A percentile compares a stretch with the other conserved stretches of the same genome.
Conservation (phyloP, 2,113 vertebrate species). For the Cepphus grylle region DNA sequence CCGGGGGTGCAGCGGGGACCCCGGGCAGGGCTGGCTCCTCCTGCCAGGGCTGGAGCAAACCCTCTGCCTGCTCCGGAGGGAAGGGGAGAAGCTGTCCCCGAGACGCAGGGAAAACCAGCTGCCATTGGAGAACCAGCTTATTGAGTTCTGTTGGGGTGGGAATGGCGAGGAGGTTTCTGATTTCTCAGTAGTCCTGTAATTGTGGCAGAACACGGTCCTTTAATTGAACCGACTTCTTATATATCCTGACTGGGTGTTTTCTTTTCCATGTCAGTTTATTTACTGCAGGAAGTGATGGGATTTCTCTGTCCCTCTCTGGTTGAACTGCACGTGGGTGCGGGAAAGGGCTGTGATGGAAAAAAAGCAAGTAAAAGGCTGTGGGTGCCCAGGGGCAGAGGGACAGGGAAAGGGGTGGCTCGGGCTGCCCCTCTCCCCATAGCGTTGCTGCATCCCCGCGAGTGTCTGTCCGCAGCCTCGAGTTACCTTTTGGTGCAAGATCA, state of each 20-base stretch:
- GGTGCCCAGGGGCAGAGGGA: background rate
- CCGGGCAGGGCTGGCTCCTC: background rate
- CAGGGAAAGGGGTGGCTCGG: background rate
- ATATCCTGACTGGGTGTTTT: background rate
- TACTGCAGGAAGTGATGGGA: background rate
- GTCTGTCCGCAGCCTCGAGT: background rate
- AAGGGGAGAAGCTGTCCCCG: background rate
- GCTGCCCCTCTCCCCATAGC: background rate
- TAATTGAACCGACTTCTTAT: background rate
- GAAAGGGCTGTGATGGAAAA: background rate
- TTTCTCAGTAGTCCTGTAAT: accelerated
- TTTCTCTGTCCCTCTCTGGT: background rate
- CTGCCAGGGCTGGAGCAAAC: background rate
- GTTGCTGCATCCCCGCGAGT: background rate
- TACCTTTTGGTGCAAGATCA: background rate
- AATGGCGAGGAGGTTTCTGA: background rate
- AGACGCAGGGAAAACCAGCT: background rate
- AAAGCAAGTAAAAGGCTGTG: background rate
- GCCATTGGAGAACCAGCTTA: background rate
- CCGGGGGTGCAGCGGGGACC: accelerated
- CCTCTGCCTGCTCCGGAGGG: background rate
- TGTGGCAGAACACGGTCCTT: background rate
- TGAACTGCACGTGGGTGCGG: background rate
- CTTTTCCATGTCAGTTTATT: background rate
- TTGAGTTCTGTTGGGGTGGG: background rate